Percentiles rank a stretch among this genome's conserved stretches.
phyloP scores from a whole-genome alignment of 1,140 invertebrate species.

The Pollicipes pollicipes region DNA sequence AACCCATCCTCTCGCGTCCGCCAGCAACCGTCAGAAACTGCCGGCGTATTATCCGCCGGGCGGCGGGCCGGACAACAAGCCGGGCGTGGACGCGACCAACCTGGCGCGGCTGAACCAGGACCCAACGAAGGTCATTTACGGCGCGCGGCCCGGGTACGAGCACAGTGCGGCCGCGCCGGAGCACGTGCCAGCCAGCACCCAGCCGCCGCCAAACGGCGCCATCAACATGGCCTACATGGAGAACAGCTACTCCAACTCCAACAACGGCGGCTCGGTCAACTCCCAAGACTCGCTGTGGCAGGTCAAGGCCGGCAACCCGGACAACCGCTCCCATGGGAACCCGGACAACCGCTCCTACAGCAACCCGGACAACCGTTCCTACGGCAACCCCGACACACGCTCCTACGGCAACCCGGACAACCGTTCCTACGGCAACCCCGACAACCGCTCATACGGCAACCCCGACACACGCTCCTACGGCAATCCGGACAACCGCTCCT shows the following conservation, averaged over 20 bases:
- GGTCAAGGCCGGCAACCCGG: constrained; percentile 35
- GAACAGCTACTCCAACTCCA: constrained; percentile 77
- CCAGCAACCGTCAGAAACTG: background rate
- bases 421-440: background rate
- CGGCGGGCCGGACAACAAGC: background rate
- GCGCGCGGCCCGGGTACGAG: constrained; percentile 6
- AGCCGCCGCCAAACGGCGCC: background rate
- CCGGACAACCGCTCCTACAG: constrained; percentile 9
- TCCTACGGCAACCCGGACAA: background rate
- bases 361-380: constrained; percentile 10
- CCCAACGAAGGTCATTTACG: constrained; percentile 6
- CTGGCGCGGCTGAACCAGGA: background rate
- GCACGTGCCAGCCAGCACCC: constrained; percentile 5
- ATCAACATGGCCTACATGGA: constrained; percentile 75
- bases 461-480: background rate
- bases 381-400: constrained; percentile 8
- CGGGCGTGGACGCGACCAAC: background rate
- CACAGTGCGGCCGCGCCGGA: background rate
- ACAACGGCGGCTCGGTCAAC: constrained; percentile 68
- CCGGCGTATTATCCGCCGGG: background rate
- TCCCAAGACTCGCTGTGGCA: constrained; percentile 89
- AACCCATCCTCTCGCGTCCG: no score
- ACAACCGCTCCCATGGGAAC: constrained; percentile 13
- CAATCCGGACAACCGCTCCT: background rate
- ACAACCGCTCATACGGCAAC: background rate